Percentiles rank a stretch among this genome's conserved stretches.
phyloP scores from a whole-genome alignment of 2,113 vertebrate genomes.

The Miniopterus natalensis region DNA sequence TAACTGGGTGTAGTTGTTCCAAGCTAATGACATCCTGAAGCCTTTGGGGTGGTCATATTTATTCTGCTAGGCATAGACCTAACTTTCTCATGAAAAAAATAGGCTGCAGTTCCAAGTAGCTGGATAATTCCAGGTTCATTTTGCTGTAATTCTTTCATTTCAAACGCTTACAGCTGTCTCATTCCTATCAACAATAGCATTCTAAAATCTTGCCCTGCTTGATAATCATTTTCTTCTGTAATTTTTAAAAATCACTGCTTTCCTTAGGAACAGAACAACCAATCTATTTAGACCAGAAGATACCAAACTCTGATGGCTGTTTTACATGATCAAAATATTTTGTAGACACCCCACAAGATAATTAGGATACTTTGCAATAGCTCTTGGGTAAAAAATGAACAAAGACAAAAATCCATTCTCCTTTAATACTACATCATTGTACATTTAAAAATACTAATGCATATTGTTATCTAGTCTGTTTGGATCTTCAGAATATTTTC shows the following conservation, averaged over 20 bases:
- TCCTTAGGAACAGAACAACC: slow-evolving; percentile 34
- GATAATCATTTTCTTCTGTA: neutral
- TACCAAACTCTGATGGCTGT: neutral
- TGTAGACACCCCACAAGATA: neutral
- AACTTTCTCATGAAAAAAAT: slow-evolving; percentile 1
- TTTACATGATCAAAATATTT: slow-evolving; percentile 14
- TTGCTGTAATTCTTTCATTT: neutral
- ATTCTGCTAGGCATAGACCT: neutral
- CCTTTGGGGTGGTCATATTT: neutral
- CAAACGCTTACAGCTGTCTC: neutral
- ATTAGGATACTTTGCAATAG: neutral
- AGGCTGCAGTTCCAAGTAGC: neutral
- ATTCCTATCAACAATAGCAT: neutral
- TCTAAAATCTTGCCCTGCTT: neutral
- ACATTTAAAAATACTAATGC: neutral
- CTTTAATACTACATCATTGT: neutral
- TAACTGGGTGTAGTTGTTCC: neutral
- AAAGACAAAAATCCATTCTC: neutral
- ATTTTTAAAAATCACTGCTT: slow-evolving; percentile 48
- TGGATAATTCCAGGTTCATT: neutral
- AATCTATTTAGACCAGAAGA: slow-evolving; percentile 27
- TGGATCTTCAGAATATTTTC: neutral
- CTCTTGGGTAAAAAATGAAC: neutral
- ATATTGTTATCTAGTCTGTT: neutral
- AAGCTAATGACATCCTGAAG: slow-evolving; percentile 41